phyloP scores from a whole-genome alignment of 2,888 invertebrate genomes.

The Lordiphosa fenestrarum region DNA sequence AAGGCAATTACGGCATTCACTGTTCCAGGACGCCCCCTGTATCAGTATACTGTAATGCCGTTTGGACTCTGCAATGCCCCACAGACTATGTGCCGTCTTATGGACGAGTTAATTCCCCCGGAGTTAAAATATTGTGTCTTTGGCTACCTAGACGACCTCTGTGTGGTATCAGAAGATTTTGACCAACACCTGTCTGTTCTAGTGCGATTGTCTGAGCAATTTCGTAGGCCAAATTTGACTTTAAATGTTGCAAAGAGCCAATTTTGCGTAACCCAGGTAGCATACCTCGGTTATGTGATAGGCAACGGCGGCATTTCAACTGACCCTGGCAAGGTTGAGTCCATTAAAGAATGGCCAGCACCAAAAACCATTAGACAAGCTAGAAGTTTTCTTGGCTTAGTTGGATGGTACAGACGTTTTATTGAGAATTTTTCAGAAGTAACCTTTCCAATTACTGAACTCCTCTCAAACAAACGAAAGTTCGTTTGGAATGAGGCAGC shows the following conservation, averaged over 20 bases:
- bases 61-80: neutral
- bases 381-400: too few relatives aligned
- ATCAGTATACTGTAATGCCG: neutral
- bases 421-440: neutral
- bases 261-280: neutral
- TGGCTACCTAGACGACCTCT: too few relatives aligned
- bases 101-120: slow-evolving; percentile 4
- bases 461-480: neutral
- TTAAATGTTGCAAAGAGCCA: neutral
- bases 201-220: too few relatives aligned
- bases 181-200: too few relatives aligned
- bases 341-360: neutral
- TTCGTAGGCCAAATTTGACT: too few relatives aligned
- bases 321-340: neutral
- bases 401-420: neutral
- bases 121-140: neutral
- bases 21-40: neutral
- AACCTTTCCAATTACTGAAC: neutral
- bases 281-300: too few relatives aligned
- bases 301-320: too few relatives aligned
- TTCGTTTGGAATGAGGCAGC: neutral
- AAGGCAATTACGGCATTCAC: neutral
- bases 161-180: too few relatives aligned
- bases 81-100: slow-evolving; percentile 2
- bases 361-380: too few relatives aligned